Conservation (phyloP, 2,113 vertebrate species). For the Platichthys stellatus region DNA sequence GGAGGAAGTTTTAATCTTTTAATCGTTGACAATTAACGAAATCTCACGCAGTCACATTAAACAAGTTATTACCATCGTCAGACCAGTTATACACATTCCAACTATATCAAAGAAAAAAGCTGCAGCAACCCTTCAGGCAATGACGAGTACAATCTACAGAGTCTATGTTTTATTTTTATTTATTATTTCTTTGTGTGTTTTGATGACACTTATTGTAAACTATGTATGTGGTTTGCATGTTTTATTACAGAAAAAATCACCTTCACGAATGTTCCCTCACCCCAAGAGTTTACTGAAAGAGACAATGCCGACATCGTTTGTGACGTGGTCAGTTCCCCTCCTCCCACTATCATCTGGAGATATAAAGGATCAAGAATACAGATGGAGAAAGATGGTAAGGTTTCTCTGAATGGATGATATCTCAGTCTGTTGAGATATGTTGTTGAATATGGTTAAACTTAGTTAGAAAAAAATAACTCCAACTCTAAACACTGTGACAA, state of each 20-base stretch:
- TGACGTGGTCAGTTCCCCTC: constrained; percentile 92
- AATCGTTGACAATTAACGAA: no score
- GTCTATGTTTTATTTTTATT: no score
- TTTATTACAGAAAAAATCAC: constrained; percentile 91
- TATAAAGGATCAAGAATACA: constrained; percentile 90
- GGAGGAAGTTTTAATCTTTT: no score
- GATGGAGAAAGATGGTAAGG: constrained; percentile 94
- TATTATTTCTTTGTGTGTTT: background rate
- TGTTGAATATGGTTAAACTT: background rate
- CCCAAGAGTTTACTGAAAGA: constrained; percentile 95
- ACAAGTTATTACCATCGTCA: background rate
- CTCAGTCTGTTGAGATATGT: constrained; percentile 2
- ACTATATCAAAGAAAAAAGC: background rate
- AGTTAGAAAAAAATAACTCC: background rate
- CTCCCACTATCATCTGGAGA: constrained; percentile 94
- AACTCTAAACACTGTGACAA: no score
- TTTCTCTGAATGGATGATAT: constrained; percentile 1
- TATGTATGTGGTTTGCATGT: constrained; percentile 5
- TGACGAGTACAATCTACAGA: no score
- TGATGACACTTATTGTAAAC: constrained; percentile 1
- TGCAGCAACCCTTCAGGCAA: no score
- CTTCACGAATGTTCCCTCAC: constrained; percentile 94
- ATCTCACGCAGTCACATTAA: background rate
- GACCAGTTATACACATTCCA: background rate
- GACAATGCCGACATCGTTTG: constrained; percentile 92